Evolutionary conservation across 2,113 vertebrate genomes (phyloP), one percentile per base, ranked within the genome.

Genomic region (Gymnocephalus cernua): DNA sequence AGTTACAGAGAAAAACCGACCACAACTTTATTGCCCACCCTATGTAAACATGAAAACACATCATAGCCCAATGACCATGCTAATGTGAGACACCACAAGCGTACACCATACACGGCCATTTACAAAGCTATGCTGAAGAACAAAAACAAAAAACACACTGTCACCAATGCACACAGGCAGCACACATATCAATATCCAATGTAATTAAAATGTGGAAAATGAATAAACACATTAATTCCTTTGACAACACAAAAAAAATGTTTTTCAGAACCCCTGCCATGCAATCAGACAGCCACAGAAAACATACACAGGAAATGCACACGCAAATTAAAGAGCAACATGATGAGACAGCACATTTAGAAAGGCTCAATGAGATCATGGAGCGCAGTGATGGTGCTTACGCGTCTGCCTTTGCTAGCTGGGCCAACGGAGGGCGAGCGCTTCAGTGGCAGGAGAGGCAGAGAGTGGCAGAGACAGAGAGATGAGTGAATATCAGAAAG

Each of bases 361-460:
- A 57, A 10, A 66, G 51, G 41, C 59, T 73, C 65, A 45, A 38
- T 87, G 73, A 89, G 53, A 91, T 89, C 74, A 95, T 91, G 93
- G 91, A 80, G 75, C 25, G 78, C 83, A 63, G 85, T 90, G 92
- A 83, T 92, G 95, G 95, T 94, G 96, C 98, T 99, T 99, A 99
- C 98, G 95, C 97, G 97, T 98, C 97, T 97, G 97, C 97, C 96
- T 98, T 97, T 99, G 96, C 96, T 97, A 96, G 96, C 93, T 91
- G 97, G 96, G 95, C 96, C 96, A 91, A 97, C 96, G 95, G 97
- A 97, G 66, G 97, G 97, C 95, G 98, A 97, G 89, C 88, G 97
- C 98, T 99, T 98, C 85, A 83, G 88, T 69, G 89, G 88, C 89
- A 88, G 84, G 85, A 84, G 75, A 88, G 76, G 85, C 51, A 91